These are phyloP conservation scores for Ameiurus melas DNA, from an alignment of 2,113 vertebrate genomes.

Conservation along the genomic window DNA sequence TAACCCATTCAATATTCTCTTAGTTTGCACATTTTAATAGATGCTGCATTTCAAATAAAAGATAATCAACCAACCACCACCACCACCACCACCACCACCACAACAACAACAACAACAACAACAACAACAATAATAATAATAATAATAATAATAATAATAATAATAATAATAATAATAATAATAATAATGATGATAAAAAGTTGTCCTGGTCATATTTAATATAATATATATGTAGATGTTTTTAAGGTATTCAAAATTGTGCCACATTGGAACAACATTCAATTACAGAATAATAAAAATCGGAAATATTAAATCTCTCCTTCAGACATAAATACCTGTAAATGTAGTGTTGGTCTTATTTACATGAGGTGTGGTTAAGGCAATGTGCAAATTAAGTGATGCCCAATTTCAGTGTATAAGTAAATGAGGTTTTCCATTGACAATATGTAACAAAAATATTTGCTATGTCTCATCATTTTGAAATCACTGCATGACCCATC, in stretches of 20 bases:
- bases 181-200: background rate
- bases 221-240: background rate
- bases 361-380: background rate
- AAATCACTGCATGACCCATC: background rate
- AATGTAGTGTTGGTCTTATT: background rate
- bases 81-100: background rate
- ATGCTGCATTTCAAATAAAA: background rate
- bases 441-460: background rate
- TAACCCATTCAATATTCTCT: conserved; percentile 24
- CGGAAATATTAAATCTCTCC: background rate
- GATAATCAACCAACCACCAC: background rate
- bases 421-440: background rate
- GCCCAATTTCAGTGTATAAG: background rate
- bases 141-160: background rate
- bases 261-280: background rate
- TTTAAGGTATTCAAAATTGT: background rate
- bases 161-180: background rate
- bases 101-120: background rate
- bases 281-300: background rate
- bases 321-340: background rate
- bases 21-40: background rate
- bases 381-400: background rate
- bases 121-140: background rate
- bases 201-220: background rate
- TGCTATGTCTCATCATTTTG: background rate